A percentile compares a stretch with the other conserved stretches of the same genome.
Evolutionary conservation across 92 coral and sea anemone genomes (phyloP).

Genomic region (Porites lobata): DNA sequence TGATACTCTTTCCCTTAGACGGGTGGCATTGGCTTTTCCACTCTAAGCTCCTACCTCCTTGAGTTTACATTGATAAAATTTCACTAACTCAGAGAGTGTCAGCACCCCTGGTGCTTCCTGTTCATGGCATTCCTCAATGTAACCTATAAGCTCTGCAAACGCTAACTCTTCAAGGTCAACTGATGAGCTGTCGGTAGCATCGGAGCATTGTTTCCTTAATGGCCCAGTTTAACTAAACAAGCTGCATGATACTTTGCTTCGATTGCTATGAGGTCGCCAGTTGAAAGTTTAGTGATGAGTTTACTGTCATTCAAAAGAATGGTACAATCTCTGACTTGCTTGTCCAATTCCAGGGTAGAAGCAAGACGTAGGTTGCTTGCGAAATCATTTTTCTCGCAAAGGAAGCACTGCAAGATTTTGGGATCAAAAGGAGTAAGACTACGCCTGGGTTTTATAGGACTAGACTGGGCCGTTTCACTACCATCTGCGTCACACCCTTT

Average conservation of each 20-base stretch:
- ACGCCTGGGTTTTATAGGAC: conserved; percentile 45
- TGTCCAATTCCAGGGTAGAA: conserved; percentile 60
- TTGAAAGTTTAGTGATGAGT: conserved; percentile 63
- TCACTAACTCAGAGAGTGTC: conserved; percentile 53
- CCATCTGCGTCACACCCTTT: conserved; percentile 25
- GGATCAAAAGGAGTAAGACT: conserved; percentile 24
- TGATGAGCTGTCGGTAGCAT: conserved; percentile 45
- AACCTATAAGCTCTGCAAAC: conserved; percentile 73
- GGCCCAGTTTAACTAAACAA: conserved; percentile 53
- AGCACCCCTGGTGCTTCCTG: conserved; percentile 56
- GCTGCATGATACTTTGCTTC: conserved; percentile 75
- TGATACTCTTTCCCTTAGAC: conserved; percentile 68
- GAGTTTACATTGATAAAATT: conserved; percentile 46
- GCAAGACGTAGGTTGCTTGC: conserved; percentile 55
- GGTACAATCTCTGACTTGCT: conserved; percentile 65
- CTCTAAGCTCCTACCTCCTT: conserved; percentile 57
- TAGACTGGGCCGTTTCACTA: conserved; percentile 32
- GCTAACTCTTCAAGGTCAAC: conserved; percentile 68
- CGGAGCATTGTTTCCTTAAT: conserved; percentile 48
- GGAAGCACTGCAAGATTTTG: conserved; percentile 47
- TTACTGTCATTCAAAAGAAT: conserved; percentile 59
- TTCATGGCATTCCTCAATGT: conserved; percentile 72
- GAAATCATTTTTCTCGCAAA: conserved; percentile 49
- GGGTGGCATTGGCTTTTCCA: conserved; percentile 58
- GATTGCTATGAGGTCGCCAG: conserved; percentile 70